Evolutionary conservation across 2,888 invertebrate species (phyloP), one percentile per base, ranked within the genome.

Genomic region (Girardia tigrina): DNA sequence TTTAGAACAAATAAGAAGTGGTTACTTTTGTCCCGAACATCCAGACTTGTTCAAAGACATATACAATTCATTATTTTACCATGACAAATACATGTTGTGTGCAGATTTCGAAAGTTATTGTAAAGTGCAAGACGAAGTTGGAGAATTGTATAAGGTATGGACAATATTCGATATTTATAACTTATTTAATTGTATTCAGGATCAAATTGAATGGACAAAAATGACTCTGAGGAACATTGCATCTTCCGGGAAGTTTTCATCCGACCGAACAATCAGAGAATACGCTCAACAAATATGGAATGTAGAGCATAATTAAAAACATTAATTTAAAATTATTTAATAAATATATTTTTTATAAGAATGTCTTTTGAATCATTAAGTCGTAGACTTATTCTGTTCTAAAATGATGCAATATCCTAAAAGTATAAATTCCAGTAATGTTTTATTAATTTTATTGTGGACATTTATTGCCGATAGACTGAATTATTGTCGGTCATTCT

Each of bases 231-330:
- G 90, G 83, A 99, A 99, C 86, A 97, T 99, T 81, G 98, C 97
- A 26, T 89, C 94, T 0, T 91, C 94, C 2, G 98, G 97, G 73
- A 98, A 98, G 86, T 99, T 99, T 87, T 85, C 84, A 71, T 95
- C 94, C 74, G 98, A 99, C 86, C 80, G 85, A 29, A 97, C 98
- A 75, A 99, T 99, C 82, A 88, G 89, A 0, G 92, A 98, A 84
- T 99, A 99, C 84, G 95, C 94, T 42, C 88, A 89, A 29, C 90
- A 99, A 80, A 98, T 99, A 83, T 97, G 97, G 95, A 92, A 90
- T 73, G 90, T 94, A 16, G 90, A 94, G 83, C 94, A 27, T 8
- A 36, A 36, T 16, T 36, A 8, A n/a, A n/a, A n/a, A n/a, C n/a
- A n/a, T n/a, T n/a, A n/a, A n/a, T n/a, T n/a, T n/a, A n/a, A n/a